Conservation (phyloP, 2,797 vertebrate species). For the Chlorospingus semifuscus region DNA sequence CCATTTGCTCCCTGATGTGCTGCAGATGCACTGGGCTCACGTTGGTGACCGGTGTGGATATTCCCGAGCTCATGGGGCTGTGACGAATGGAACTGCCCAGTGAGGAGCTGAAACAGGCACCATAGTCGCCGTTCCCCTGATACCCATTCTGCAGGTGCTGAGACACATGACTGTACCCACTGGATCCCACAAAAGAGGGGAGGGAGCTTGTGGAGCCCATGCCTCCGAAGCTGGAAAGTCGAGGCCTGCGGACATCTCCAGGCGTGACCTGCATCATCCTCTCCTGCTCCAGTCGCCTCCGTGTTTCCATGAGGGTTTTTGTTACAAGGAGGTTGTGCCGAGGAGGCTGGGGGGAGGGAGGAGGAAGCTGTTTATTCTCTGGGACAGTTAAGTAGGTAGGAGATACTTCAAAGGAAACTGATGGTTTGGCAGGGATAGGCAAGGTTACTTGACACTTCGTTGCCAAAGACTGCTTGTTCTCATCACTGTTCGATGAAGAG, state of each 20-base stretch:
- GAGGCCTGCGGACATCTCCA: conserved; percentile 84
- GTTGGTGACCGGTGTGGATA: conserved; percentile 92
- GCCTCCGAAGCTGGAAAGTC: conserved; percentile 93
- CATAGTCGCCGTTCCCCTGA: conserved; percentile 84
- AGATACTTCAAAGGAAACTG: conserved; percentile 69
- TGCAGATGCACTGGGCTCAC: conserved; percentile 94
- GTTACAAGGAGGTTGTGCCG: conserved; percentile 93
- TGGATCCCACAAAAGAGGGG: conserved; percentile 86
- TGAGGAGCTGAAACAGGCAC: conserved; percentile 82
- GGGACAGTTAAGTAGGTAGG: conserved; percentile 72
- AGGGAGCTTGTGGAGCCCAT: conserved; percentile 91
- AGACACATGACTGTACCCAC: conserved; percentile 75
- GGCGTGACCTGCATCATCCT: conserved; percentile 84
- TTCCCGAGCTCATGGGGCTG: conserved; percentile 93
- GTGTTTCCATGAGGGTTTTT: conserved; percentile 98
- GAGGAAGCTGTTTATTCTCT: conserved; percentile 84
- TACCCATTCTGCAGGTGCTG: conserved; percentile 85
- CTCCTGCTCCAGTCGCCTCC: conserved; percentile 92
- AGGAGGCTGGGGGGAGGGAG: conserved; percentile 84
- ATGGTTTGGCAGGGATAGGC: conserved; percentile 57
- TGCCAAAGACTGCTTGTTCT: conserved; percentile 83
- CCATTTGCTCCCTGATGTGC: conserved; percentile 98
- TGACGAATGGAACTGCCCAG: conserved; percentile 93
- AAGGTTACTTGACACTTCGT: conserved; percentile 63
- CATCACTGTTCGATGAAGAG: conserved; percentile 95